Conservation (phyloP, 64 coral and sea anemone genomes). For the Porites lutea region DNA sequence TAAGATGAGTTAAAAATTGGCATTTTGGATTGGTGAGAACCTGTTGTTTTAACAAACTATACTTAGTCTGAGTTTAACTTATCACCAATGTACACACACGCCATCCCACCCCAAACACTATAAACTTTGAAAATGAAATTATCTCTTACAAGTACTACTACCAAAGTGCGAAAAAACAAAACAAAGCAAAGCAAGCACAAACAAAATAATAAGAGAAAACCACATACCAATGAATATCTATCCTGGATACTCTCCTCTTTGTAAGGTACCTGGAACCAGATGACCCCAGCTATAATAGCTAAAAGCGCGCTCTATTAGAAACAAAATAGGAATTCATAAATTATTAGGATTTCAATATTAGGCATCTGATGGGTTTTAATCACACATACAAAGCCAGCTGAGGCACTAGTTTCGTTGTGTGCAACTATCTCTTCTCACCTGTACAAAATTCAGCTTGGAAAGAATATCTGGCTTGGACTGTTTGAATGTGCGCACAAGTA, state of each 20-base stretch:
- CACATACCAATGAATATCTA: slow-evolving; percentile 87
- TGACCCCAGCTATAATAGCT: slow-evolving; percentile 63
- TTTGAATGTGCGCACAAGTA: slow-evolving; percentile 89
- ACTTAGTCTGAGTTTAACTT: no score
- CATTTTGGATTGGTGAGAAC: no score
- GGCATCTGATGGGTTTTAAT: no score
- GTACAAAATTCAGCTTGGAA: slow-evolving; percentile 87
- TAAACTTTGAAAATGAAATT: no score
- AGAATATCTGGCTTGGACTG: slow-evolving; percentile 91
- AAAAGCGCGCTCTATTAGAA: slow-evolving; percentile 69
- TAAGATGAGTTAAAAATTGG: no score
- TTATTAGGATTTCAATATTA: no score
- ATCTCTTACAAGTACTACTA: no score
- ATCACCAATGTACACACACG: no score
- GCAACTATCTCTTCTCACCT: slow-evolving; percentile 39
- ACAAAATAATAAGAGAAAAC: not conserved
- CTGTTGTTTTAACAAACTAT: no score
- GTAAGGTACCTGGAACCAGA: slow-evolving; percentile 95
- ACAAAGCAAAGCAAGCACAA: not conserved
- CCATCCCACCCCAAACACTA: no score
- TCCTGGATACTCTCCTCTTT: slow-evolving; percentile 81
- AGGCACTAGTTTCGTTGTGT: no score
- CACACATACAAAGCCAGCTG: no score
- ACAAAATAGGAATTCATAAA: not conserved
- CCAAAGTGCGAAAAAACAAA: not conserved